Percentiles rank a stretch among this genome's conserved stretches.
phyloP scores from a whole-genome alignment of 1,140 invertebrate species.

The Archegozetes longisetosus region DNA sequence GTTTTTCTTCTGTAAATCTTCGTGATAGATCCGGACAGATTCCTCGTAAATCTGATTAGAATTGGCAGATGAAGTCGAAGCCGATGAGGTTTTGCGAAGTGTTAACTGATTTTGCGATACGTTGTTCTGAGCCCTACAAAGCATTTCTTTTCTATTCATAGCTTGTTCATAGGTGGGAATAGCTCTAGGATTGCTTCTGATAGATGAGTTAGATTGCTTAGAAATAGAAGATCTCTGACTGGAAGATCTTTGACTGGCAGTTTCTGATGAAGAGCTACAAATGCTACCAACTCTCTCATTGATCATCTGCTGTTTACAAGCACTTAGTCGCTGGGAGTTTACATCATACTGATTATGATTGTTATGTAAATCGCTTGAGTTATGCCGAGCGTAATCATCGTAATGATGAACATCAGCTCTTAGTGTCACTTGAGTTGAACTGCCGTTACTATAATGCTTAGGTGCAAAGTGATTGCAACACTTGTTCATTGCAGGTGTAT shows the following conservation, averaged over 20 bases:
- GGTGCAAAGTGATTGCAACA: no score
- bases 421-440: conserved; percentile 25
- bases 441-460: conserved; percentile 23
- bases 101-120: background rate
- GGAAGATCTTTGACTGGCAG: background rate
- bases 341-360: background rate
- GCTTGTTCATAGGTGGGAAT: conserved; percentile 26
- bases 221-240: background rate
- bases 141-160: conserved; percentile 24
- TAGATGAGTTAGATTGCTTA: background rate
- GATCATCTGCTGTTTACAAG: background rate
- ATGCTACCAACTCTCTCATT: background rate
- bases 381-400: conserved; percentile 20
- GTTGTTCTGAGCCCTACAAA: conserved; percentile 21
- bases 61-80: conserved; percentile 20
- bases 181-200: background rate
- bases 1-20: conserved; percentile 20
- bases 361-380: background rate
- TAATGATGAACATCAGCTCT: conserved; percentile 22
- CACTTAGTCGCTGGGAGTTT: background rate
- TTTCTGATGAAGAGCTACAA: background rate
- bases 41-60: conserved; percentile 30
- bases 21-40: conserved; percentile 28
- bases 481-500: no score
- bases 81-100: conserved; percentile 25